These are phyloP conservation scores for Archegozetes longisetosus DNA, from an alignment of 1,140 invertebrate species.

Conservation along the genomic window DNA sequence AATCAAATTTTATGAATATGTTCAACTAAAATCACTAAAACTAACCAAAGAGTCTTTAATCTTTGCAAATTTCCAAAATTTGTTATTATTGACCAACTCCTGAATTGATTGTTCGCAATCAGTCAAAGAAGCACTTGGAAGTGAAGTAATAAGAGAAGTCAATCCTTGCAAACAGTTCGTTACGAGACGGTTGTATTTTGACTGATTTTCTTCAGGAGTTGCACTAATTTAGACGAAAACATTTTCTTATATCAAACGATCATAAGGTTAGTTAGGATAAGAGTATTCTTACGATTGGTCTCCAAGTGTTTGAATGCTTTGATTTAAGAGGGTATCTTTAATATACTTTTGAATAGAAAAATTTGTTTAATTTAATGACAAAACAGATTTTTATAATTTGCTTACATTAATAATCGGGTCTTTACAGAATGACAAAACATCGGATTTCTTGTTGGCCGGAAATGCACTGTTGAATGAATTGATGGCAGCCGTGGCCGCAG, in stretches of 20 bases:
- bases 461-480: slow-evolving; percentile 51
- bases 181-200: slow-evolving; percentile 49
- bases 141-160: slow-evolving; percentile 32
- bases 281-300: slow-evolving; percentile 40
- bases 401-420: slow-evolving; percentile 46
- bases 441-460: slow-evolving; percentile 45
- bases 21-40: too few relatives aligned
- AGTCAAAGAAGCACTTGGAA: slow-evolving; percentile 19
- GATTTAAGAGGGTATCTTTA: slow-evolving; percentile 34
- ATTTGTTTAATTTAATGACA: slow-evolving; percentile 35
- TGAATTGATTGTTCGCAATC: slow-evolving; percentile 17
- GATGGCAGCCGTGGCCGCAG: slow-evolving; percentile 51
- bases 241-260: background rate
- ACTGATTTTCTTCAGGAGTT: slow-evolving; percentile 49
- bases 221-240: slow-evolving; percentile 1
- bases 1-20: too few relatives aligned
- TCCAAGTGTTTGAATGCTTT: slow-evolving; percentile 43
- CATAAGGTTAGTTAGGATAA: too few relatives aligned
- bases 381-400: slow-evolving; percentile 2
- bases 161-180: slow-evolving; percentile 48
- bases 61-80: slow-evolving; percentile 55
- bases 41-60: slow-evolving; percentile 30
- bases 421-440: slow-evolving; percentile 57
- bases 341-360: background rate
- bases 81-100: slow-evolving; percentile 37